Base-by-base conservation (phyloP, 2,888 invertebrate species). In the Metopia argyrocephala region DNA sequence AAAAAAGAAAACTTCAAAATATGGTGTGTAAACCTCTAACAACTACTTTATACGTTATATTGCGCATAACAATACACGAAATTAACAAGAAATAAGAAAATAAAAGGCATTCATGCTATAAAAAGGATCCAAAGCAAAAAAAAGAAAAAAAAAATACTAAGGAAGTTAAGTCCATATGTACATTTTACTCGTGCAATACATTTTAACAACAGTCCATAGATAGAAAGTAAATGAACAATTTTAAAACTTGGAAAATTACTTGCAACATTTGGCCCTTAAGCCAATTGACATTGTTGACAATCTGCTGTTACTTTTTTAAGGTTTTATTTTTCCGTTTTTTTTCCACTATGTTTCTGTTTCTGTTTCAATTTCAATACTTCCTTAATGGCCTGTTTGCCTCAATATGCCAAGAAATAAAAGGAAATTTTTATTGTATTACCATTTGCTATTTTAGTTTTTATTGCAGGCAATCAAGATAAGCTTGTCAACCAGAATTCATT, bases 271-370 rank as follows among this genome's bases (percentile, higher is more conserved):
- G 79, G 76, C 70, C 68, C 71, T 57, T 64, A 76, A 76, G 50
- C 66, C 76, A 71, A 64, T 66, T 76, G 76, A 76, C 71, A 68
- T 62, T 71, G 76, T 71, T 79, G 68, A 76, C 79, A 79, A 71
- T 76, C 54, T 71, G 71, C 18, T 56, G 54, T 46, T 76, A 15
- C 15, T n/a, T 38, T 25, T 62, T 61, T 48, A 38, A 52, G 4
- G 18, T 20, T 28, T 18, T 54, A 59, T 50, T 62, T 25, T 48
- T 57, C 18, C 23, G 15, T 25, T 25, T 25, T 62, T 21, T 25
- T 62, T 68, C 27, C 56, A 61, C 46, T 5, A 20, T 68, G 18
- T 18, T 7, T 38, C 2, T 20, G 12, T 50, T 56, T 38, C 38
- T 38, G 38, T 38, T 38, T 38, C 38, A 9, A 38, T 38, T 38